Conservation (phyloP, 2,797 vertebrate genomes). For the Rhinoraja longicauda region DNA sequence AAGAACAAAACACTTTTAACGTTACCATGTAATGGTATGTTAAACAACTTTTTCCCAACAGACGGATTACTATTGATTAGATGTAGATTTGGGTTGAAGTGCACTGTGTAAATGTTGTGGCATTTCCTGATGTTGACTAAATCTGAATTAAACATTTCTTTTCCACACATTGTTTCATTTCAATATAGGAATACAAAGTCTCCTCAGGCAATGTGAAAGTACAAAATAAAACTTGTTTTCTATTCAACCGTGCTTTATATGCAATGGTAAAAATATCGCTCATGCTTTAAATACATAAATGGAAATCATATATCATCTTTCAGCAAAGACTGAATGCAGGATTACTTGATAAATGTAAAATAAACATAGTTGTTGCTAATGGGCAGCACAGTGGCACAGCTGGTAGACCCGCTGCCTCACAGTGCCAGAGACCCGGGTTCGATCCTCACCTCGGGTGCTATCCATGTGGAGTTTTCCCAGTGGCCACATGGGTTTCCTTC, state of each 20-base stretch:
- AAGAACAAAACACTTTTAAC: not conserved
- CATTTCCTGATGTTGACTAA: conserved; percentile 36
- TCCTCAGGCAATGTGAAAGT: not conserved
- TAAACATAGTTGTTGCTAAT: not conserved
- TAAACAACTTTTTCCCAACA: conserved; percentile 33
- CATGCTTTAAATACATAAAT: not conserved
- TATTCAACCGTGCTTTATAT: conserved; percentile 21
- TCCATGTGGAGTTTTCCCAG: too few species aligned
- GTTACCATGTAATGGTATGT: conserved; percentile 26
- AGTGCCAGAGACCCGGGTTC: too few species aligned
- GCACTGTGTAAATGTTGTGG: conserved; percentile 28
- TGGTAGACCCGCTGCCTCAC: too few species aligned
- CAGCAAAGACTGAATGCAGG: not conserved
- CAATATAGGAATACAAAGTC: conserved; percentile 11
- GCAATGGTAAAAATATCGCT: not conserved
- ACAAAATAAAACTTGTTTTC: conserved; percentile 22
- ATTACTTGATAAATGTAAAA: not conserved
- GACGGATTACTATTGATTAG: conserved; percentile 33
- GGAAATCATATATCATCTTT: not conserved
- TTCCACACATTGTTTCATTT: conserved; percentile 14
- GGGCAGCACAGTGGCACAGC: too few species aligned
- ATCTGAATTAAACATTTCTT: conserved; percentile 33
- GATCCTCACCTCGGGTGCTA: too few species aligned
- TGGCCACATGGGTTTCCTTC: too few species aligned
- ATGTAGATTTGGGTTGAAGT: conserved; percentile 28